Evolutionary conservation across 2,888 invertebrate genomes (phyloP).

Genomic region (Bombylius major): DNA sequence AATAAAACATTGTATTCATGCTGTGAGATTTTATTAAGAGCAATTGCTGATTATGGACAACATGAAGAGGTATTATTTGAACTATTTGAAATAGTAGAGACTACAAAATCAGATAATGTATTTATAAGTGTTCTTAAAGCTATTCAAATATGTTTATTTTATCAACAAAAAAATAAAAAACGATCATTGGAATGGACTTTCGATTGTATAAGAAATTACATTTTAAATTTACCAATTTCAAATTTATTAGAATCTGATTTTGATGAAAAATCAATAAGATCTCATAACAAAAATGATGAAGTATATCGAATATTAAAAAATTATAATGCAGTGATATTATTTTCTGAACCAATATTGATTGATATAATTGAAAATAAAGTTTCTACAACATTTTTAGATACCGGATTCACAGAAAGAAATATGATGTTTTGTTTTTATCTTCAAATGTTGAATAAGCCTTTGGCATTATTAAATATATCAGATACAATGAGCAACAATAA

Average conservation of each 20-base stretch:
- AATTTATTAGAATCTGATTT: conserved; percentile 41
- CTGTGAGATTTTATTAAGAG: conserved; percentile 49
- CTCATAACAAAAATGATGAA: conserved; percentile 50
- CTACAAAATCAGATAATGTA: conserved; percentile 51
- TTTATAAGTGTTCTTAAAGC: conserved; percentile 55
- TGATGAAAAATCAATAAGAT: conserved; percentile 49
- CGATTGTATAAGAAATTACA: conserved; percentile 48
- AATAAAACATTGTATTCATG: conserved; percentile 47
- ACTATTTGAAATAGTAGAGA: conserved; percentile 64
- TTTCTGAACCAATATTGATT: conserved; percentile 50
- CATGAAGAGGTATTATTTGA: conserved; percentile 64
- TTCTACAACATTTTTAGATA: conserved; percentile 23
- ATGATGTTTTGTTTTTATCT: conserved; percentile 52
- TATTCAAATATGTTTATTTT: conserved; percentile 45
- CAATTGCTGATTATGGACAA: conserved; percentile 49
- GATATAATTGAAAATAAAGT: conserved; percentile 6
- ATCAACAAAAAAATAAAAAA: neutral
- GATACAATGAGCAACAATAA: conserved; percentile 26
- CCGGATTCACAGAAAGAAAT: conserved; percentile 31
- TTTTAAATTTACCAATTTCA: conserved; percentile 47
- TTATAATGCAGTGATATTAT: conserved; percentile 47
- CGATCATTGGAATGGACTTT: conserved; percentile 50
- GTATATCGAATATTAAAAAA: conserved; percentile 45
- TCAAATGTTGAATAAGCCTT: conserved; percentile 57
- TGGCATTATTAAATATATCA: conserved; percentile 52